Percentiles rank a stretch among this genome's conserved stretches.
Conservation (phyloP, 2,113 vertebrate species). For the Ceuthmochares aereus region DNA sequence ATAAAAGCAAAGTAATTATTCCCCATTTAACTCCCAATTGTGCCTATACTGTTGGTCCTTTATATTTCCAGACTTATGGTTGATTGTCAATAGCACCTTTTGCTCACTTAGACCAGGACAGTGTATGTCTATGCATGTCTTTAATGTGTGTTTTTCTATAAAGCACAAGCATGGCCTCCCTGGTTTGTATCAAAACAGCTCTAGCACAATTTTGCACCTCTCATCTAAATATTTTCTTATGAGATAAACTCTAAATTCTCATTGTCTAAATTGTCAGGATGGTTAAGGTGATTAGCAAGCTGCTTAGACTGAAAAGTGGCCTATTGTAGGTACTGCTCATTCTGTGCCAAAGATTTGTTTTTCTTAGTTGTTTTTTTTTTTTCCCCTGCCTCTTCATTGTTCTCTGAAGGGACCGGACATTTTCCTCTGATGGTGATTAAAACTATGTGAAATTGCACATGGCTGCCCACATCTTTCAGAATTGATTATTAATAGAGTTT, state of each 20-base stretch:
- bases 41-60: not conserved
- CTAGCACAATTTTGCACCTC: not conserved
- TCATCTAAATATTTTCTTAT: not conserved
- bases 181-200: not conserved
- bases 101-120: not conserved
- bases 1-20: not conserved
- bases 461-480: not conserved
- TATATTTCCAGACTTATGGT: not conserved
- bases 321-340: not conserved
- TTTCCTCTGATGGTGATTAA: not conserved
- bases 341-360: not conserved
- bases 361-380: not conserved
- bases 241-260: not conserved
- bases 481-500: constrained; percentile 19
- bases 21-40: not conserved
- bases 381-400: not conserved
- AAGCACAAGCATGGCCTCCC: not conserved
- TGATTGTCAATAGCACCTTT: not conserved
- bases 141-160: not conserved
- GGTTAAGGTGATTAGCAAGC: not conserved
- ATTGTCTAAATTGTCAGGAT: not conserved
- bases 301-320: not conserved
- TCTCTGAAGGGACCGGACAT: not conserved
- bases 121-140: not conserved
- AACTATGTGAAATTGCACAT: not conserved